A percentile compares a stretch with the other conserved stretches of the same genome.
Evolutionary conservation across 2,797 vertebrate genomes (phyloP).

Genomic region (Oryzias sinensis): DNA sequence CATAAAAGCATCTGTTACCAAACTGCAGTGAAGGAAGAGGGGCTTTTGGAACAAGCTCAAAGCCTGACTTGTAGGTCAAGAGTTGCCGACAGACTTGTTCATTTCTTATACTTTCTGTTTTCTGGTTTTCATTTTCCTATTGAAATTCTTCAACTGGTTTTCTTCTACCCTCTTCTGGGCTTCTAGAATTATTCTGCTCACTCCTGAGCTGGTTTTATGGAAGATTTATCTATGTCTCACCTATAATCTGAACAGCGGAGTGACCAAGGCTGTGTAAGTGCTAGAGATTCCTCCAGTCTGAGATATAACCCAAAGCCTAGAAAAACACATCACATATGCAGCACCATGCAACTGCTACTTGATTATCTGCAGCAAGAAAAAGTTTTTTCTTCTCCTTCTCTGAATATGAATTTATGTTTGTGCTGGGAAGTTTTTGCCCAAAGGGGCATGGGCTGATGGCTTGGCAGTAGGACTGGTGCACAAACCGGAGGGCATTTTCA

Average conservation of each 20-base stretch:
- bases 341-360: slow-evolving; percentile 47
- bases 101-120: slow-evolving; percentile 37
- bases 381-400: slow-evolving; percentile 11
- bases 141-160: slow-evolving; percentile 36
- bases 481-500: slow-evolving; percentile 63
- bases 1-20: slow-evolving; percentile 49
- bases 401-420: slow-evolving; percentile 47
- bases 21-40: slow-evolving; percentile 39
- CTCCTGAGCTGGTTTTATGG: slow-evolving; percentile 51
- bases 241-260: slow-evolving; percentile 49
- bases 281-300: slow-evolving; percentile 40
- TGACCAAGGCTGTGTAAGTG: slow-evolving; percentile 48
- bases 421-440: slow-evolving; percentile 45
- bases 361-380: slow-evolving; percentile 57
- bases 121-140: slow-evolving; percentile 28
- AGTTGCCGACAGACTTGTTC: slow-evolving; percentile 51
- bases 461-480: slow-evolving; percentile 39
- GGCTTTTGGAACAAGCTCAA: slow-evolving; percentile 29
- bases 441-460: slow-evolving; percentile 46
- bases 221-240: slow-evolving; percentile 58
- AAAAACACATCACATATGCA: slow-evolving; percentile 56
- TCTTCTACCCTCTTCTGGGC: slow-evolving; percentile 4
- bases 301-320: slow-evolving; percentile 54
- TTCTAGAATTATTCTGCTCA: slow-evolving; percentile 48
- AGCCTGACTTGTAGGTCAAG: slow-evolving; percentile 56